phyloP scores from a whole-genome alignment of 2,113 vertebrate genomes.

The Artemisiospiza belli region DNA sequence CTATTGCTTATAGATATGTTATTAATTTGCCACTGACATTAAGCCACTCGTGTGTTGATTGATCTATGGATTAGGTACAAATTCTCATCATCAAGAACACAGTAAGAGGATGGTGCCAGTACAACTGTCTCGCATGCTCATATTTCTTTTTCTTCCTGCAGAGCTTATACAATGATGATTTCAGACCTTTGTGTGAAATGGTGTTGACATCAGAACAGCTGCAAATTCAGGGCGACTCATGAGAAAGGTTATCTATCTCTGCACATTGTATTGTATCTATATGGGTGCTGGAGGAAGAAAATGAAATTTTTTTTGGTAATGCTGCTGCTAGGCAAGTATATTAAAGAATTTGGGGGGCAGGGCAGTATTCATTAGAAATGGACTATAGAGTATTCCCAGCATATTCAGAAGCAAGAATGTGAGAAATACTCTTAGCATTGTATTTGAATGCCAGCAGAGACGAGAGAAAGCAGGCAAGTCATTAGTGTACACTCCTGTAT shows the following conservation, averaged over 20 bases:
- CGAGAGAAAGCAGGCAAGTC: constrained; percentile 48
- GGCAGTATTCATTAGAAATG: constrained; percentile 40
- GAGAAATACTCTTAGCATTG: constrained; percentile 48
- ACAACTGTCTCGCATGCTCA: background rate
- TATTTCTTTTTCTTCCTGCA: constrained; percentile 7
- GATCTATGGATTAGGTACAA: background rate
- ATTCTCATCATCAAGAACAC: background rate
- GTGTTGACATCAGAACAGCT: constrained; percentile 79
- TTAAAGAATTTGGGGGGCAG: constrained; percentile 40
- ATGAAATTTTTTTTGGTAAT: background rate
- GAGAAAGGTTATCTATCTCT: constrained; percentile 83
- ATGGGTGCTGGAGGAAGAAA: constrained; percentile 57
- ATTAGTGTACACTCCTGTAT: constrained; percentile 57
- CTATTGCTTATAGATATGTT: background rate
- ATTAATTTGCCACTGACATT: background rate
- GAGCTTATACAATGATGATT: constrained; percentile 78
- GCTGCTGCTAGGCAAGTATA: background rate
- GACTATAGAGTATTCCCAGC: constrained; percentile 41
- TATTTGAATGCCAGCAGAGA: constrained; percentile 45
- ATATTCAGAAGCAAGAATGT: constrained; percentile 55
- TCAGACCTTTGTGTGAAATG: constrained; percentile 82
- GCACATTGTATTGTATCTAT: constrained; percentile 79
- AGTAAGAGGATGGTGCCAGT: background rate
- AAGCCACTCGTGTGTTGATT: background rate
- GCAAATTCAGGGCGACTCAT: constrained; percentile 76